phyloP scores from a whole-genome alignment of 2,888 invertebrate species.

The Microplitis manilae region DNA sequence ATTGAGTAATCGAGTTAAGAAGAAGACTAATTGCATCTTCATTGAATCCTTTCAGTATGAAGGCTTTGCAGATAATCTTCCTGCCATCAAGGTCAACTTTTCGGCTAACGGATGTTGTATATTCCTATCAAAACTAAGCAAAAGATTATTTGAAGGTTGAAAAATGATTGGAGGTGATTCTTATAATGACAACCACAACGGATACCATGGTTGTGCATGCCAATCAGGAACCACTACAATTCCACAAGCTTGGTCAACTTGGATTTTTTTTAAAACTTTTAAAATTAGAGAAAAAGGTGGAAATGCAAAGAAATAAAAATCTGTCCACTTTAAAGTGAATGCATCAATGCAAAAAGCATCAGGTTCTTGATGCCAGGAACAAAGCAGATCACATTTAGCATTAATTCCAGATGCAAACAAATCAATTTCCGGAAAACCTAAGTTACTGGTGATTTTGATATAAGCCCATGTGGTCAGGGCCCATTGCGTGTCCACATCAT shows the following conservation, averaged over 20 bases:
- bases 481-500: no score
- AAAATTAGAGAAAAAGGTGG: slow-evolving; percentile 30
- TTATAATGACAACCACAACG: slow-evolving; percentile 27
- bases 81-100: background rate
- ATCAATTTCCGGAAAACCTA: no score
- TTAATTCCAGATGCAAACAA: no score
- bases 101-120: background rate
- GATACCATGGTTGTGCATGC: slow-evolving; percentile 41
- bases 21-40: background rate
- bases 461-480: no score
- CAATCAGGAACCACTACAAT: slow-evolving; percentile 40
- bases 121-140: background rate
- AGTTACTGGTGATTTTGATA: no score
- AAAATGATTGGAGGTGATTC: background rate
- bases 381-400: no score
- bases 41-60: background rate
- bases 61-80: background rate
- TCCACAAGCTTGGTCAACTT: slow-evolving; percentile 30
- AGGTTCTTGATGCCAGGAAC: no score
- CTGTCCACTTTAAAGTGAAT: no score
- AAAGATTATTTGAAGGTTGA: background rate
- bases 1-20: background rate
- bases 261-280: slow-evolving; percentile 32
- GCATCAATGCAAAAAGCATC: slow-evolving; percentile 32
- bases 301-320: no score